Base-by-base conservation (phyloP, 2,797 vertebrate genomes). In the Lithobates pipiens region DNA sequence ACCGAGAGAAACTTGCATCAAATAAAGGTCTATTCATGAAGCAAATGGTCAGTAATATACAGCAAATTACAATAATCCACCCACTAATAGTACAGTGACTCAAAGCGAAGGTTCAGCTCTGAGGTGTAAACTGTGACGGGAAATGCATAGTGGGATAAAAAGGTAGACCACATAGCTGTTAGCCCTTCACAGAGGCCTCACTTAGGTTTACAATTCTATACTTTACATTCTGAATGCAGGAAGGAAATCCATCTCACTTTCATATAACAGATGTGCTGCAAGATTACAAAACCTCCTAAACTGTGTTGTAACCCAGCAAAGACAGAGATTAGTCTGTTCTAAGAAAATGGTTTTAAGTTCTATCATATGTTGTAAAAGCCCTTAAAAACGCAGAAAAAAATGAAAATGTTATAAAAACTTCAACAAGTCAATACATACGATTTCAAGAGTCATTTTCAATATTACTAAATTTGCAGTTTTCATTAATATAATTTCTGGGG, bases 151-250 rank as follows among this genome's bases (percentile, higher is more conserved):
- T 25, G 76, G 21, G 44, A 80, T 39, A 39, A n/a, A 42, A 71
- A 72, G 54, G 46, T 57, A 80, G 34, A 61, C 78, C 78, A 57
- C 67, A 80, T 21, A 32, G 77, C 78, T 36, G 5, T 23, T 32
- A 71, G 68, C 54, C 70, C 67, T 42, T 80, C n/a, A n/a, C n/a
- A 23, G 32, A 68, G 32, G 16, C 25, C 65, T 80, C 27, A 36
- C 25, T 57, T 0, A 57, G 18, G 18, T 57, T 23, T 57, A 23
- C 18, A 57, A 57, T 18, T 57, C 4, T 21, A 57, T 21, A 21
- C 18, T 21, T 57, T 23, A 57, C 1, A 5, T 57, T 54, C 50
- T 54, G 3, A 23, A 57, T 23, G 21, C 54, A 57, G 54, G 21
- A 57, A 57, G 25, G 63, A 67, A 67, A 11, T 27, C 25, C 27